Evolutionary conservation across 2,113 vertebrate species (phyloP).

Genomic region (Gymnocephalus cernua): DNA sequence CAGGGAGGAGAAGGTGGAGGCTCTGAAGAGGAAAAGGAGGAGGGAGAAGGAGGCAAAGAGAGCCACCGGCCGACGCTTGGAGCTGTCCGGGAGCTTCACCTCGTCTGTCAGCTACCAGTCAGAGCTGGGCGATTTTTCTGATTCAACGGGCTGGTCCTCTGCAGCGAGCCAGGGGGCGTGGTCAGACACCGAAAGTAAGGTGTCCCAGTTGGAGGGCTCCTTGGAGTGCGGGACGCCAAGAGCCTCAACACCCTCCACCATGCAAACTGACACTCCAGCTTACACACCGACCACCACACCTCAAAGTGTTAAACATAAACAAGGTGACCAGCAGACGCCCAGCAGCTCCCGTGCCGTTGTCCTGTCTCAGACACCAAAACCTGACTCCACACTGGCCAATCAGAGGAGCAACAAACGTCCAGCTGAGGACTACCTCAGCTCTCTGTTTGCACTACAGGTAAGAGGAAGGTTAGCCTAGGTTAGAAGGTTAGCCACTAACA

Average conservation of each 20-base stretch:
- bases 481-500: not conserved
- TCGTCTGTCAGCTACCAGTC: slow-evolving; percentile 84
- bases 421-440: slow-evolving; percentile 5
- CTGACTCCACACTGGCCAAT: not conserved
- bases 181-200: slow-evolving; percentile 38
- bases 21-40: slow-evolving; percentile 79
- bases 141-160: not conserved
- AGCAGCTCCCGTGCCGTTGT: not conserved
- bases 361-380: not conserved
- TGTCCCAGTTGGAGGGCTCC: not conserved
- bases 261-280: not conserved
- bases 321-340: not conserved
- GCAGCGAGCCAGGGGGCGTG: slow-evolving; percentile 41
- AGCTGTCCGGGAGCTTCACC: slow-evolving; percentile 86
- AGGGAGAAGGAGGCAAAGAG: slow-evolving; percentile 71
- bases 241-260: not conserved
- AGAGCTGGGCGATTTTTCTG: slow-evolving; percentile 56
- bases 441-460: slow-evolving; percentile 53
- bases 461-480: too few species aligned
- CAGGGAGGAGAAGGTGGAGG: slow-evolving; percentile 44
- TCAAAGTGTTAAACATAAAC: not conserved
- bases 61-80: not conserved
- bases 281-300: not conserved
- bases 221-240: not conserved
- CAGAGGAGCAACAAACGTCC: slow-evolving; percentile 32